Conservation (phyloP, 2,113 vertebrate genomes). For the Eubucco bourcierii region DNA sequence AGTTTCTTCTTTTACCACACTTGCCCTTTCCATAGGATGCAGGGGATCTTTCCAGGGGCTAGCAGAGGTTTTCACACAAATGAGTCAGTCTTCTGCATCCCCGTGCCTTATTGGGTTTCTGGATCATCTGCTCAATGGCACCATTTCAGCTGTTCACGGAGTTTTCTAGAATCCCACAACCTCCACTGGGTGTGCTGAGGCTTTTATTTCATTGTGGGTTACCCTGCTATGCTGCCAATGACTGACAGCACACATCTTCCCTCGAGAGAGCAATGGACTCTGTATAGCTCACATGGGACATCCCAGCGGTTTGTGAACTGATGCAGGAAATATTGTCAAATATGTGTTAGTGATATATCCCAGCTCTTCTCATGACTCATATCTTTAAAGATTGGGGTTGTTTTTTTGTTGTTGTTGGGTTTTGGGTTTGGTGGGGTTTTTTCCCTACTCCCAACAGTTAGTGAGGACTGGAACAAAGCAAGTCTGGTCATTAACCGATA, state of each 20-base stretch:
- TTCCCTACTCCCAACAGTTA: background rate
- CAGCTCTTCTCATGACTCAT: slow-evolving; percentile 58
- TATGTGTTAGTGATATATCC: slow-evolving; percentile 61
- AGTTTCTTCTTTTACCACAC: background rate
- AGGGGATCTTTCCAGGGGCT: background rate
- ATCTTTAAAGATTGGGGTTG: background rate
- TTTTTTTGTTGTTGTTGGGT: background rate
- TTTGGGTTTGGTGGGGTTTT: background rate
- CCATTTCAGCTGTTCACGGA: background rate
- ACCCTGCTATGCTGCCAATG: slow-evolving; percentile 8
- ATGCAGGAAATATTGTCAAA: slow-evolving; percentile 59
- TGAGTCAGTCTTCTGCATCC: background rate
- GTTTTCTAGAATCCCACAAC: background rate
- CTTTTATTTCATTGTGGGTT: slow-evolving; percentile 32
- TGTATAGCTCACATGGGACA: slow-evolving; percentile 14
- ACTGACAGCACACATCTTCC: slow-evolving; percentile 39
- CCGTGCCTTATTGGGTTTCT: background rate
- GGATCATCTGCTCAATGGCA: background rate
- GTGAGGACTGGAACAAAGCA: background rate
- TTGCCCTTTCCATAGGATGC: background rate
- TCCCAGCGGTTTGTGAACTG: background rate
- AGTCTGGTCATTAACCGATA: background rate
- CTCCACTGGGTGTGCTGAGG: background rate
- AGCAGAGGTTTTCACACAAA: background rate
- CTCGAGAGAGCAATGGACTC: slow-evolving; percentile 9